Evolutionary conservation across 2,888 invertebrate species (phyloP).

Genomic region (Agapostemon virescens): DNA sequence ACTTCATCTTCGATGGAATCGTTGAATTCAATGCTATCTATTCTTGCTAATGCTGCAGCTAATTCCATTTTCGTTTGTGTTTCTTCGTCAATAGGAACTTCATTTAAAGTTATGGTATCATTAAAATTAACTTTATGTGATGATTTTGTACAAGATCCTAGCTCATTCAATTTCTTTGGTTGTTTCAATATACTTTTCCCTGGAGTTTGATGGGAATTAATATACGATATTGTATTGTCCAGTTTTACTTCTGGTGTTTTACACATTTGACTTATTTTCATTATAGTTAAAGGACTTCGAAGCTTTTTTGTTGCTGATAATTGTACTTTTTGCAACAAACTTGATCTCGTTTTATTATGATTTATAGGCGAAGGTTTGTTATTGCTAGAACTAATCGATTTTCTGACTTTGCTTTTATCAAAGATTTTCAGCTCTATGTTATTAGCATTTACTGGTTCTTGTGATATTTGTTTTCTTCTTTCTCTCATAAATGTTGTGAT

Average conservation of each 20-base stretch:
- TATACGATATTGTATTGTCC: conserved; percentile 71
- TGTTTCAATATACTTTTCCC: conserved; percentile 74
- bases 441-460: neutral
- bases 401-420: conserved; percentile 11
- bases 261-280: conserved; percentile 71
- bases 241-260: conserved; percentile 72
- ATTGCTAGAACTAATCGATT: neutral
- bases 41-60: conserved; percentile 55
- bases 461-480: conserved; percentile 66
- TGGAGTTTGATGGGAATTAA: conserved; percentile 76
- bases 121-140: conserved; percentile 74
- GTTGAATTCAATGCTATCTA: conserved; percentile 65
- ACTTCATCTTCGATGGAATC: neutral
- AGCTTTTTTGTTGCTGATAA: conserved; percentile 55
- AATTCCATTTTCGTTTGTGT: conserved; percentile 50
- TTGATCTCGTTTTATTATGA: conserved; percentile 40
- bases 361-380: conserved; percentile 22
- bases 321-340: conserved; percentile 54
- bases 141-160: conserved; percentile 56
- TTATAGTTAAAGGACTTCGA: conserved; percentile 67
- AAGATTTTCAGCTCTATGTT: neutral
- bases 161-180: conserved; percentile 46
- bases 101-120: conserved; percentile 61
- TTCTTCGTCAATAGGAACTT: conserved; percentile 62
- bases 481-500: conserved; percentile 67